Base-by-base conservation (phyloP, 1,140 invertebrate species). In the Leptinotarsa undecemlineata region DNA sequence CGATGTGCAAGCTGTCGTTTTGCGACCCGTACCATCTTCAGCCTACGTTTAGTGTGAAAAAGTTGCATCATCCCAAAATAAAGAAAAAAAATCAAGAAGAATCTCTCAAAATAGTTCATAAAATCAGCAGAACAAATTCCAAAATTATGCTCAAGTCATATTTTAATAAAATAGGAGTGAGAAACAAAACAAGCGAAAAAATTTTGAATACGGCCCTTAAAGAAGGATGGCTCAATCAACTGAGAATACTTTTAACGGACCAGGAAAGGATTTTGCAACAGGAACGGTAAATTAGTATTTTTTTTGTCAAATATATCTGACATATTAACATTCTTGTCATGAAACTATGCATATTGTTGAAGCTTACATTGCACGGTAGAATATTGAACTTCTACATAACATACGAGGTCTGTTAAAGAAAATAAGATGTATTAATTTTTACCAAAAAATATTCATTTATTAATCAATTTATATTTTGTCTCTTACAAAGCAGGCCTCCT, bases 221-320 rank as follows among this genome's bases (percentile, higher is more conserved):
- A 72, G 77, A 82, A 13, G 74, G 74, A 33, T 85, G 84, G 84
- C 48, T 85, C 72, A 78, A 81, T 19, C 81, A 83, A 66, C 68
- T 85, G 3, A 79, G 78, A 73, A 77, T 77, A 33, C 66, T 84
- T 20, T 57, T 85, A 11, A 78, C 64, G 3, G 79, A 85, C 61
- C 84, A 85, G 70, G 81, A 84, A 74, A 77, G 76, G 66, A 82
- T 84, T 61, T 62, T 84, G 23, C 82, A 84, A 76, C 80, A 84
- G 74, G 82, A 84, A 79, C 78, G 73, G 82, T 84, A 79, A 15
- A 8, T 33, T 61, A 64, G 3, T 42, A 0, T 42, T 42, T 42
- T 42, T 42, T 42, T 33, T 1, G 33, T 11, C 0, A 33, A 42
- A 42, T 42, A 11, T 42, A 3, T 42, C 3, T 3, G 6, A 42